Percentiles rank a stretch among this genome's conserved stretches.
Evolutionary conservation across 1,140 invertebrate species (phyloP).

Genomic region (Protaetia brevitarsis): DNA sequence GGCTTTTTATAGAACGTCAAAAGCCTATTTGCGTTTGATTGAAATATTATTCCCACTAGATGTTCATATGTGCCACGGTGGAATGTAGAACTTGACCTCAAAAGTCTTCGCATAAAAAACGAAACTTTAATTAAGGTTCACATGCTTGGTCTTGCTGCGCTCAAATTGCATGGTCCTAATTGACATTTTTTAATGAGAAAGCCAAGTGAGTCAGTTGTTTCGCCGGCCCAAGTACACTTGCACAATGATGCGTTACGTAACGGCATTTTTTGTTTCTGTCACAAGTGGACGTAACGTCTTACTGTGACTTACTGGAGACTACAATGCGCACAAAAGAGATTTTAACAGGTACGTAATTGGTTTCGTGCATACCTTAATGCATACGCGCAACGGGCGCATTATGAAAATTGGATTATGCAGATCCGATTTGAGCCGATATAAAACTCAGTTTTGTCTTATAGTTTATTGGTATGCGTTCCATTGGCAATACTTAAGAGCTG

Average conservation of each 20-base stretch:
- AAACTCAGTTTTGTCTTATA: not conserved
- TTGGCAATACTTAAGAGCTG: not conserved
- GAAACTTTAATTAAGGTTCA: not conserved
- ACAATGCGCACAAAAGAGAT: slow-evolving; percentile 1
- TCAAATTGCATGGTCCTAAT: not conserved
- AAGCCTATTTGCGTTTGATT: not conserved
- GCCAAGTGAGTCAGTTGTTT: slow-evolving; percentile 11
- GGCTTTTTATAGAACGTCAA: too few species aligned
- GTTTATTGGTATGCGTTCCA: not conserved
- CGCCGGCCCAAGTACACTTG: not conserved
- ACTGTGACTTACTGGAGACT: slow-evolving; percentile 5
- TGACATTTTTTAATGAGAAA: slow-evolving; percentile 18
- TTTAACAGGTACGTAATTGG: not conserved
- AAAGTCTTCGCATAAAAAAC: not conserved
- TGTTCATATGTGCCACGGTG: not conserved
- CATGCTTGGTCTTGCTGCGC: not conserved
- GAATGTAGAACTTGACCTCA: not conserved
- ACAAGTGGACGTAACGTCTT: not conserved
- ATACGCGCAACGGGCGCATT: not conserved
- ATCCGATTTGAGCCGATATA: slow-evolving; percentile 1
- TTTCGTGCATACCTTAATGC: slow-evolving; percentile 1
- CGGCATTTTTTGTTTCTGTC: not conserved
- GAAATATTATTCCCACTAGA: not conserved
- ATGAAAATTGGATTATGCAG: not conserved
- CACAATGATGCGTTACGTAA: not conserved